Evolutionary conservation across 2,113 vertebrate species (phyloP), one percentile per base, ranked within the genome.

Genomic region (Catharus bicknelli): DNA sequence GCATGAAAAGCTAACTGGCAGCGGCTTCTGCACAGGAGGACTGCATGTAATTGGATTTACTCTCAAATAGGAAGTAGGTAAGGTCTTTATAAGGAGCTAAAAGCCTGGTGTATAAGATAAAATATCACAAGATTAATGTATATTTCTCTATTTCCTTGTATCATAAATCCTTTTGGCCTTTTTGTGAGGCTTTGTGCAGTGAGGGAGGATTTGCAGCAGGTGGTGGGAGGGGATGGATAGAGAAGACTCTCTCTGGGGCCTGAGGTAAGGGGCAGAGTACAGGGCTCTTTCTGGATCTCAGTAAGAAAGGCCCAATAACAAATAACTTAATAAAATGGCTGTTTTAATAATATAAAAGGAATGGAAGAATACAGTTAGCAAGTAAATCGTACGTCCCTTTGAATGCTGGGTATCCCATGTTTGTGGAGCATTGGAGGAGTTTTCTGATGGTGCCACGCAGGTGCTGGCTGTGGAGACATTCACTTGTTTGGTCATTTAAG

Each of bases 341-440:
- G 7, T 11, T 79, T 63, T 36, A 53, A 14, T 77, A 55, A 36
- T 25, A 30, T 29, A 42, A 59, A 74, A 51, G 42, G 42, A 62
- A 62, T 2, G 1, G 23, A 54, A 57, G 8, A 58, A 11, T 63
- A 72, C 4, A 63, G 40, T 22, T 32, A 36, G 51, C 4, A 30
- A 54, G 22, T 45, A 27, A 80, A 54, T 53, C 0, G 0, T n/a
- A 25, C 0, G 0, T 75, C 17, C 6, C 7, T 72, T 80, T 11
- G 36, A 14, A 11, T 54, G 11, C 22, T 43, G 61, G n/a, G 10
- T 42, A 45, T 13, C 4, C 14, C 53, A 3, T 1, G 1, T 66
- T 81, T 5, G 1, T 74, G 45, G 32, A 72, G 16, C 7, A 5
- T 76, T 0, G 0, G 15, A 13, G 61, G n/a, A 14, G 4, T 82